Percentiles rank a stretch among this genome's conserved stretches.
phyloP scores from a whole-genome alignment of 2,113 vertebrate genomes.

The Prunella fulvescens region DNA sequence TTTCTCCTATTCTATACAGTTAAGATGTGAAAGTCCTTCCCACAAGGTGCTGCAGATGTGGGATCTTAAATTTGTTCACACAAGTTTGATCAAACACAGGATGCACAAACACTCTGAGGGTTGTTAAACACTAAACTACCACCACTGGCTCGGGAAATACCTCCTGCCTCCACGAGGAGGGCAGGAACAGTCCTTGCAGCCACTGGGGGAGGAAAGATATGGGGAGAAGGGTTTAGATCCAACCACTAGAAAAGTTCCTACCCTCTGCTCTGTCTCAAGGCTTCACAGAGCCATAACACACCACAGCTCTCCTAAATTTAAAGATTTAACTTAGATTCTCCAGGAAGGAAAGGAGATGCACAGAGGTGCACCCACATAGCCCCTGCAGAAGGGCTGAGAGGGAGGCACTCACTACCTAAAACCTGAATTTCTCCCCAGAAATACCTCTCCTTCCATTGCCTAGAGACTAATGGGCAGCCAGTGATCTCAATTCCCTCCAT shows the following conservation, averaged over 20 bases:
- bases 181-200: background rate
- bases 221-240: background rate
- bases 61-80: background rate
- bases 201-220: background rate
- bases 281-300: background rate
- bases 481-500: background rate
- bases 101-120: background rate
- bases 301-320: background rate
- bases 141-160: background rate
- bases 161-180: background rate
- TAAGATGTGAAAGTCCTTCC: background rate
- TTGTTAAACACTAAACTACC: background rate
- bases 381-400: background rate
- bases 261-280: background rate
- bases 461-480: background rate
- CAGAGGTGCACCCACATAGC: fast-evolving
- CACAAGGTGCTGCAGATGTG: background rate
- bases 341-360: background rate
- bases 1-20: background rate
- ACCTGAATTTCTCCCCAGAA: background rate
- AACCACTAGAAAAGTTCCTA: background rate
- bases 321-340: background rate
- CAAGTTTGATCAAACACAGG: fast-evolving
- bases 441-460: background rate
- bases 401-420: background rate